Percentiles rank a stretch among this genome's conserved stretches.
Evolutionary conservation across 2,888 invertebrate species (phyloP).

Genomic region (Polydrusus tereticollis): DNA sequence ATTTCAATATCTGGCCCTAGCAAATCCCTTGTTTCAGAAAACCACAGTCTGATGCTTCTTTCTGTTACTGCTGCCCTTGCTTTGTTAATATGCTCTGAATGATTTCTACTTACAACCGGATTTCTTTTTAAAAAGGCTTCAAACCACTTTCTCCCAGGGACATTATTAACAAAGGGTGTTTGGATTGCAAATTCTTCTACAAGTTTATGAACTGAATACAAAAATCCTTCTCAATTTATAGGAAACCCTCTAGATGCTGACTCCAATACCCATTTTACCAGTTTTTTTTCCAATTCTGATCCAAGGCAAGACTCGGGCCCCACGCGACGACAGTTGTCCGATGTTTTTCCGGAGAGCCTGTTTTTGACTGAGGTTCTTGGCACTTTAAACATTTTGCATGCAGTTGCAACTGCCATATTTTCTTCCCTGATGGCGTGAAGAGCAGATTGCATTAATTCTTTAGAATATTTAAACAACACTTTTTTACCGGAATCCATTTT

Average conservation of each 20-base stretch:
- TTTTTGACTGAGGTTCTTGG: slow-evolving; percentile 17
- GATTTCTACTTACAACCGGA: background rate
- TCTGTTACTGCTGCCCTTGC: slow-evolving; percentile 5
- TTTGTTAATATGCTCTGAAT: slow-evolving; percentile 17
- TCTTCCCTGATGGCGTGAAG: slow-evolving; percentile 19
- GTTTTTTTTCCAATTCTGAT: slow-evolving; percentile 9
- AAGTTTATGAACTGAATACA: slow-evolving; percentile 11
- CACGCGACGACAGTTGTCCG: slow-evolving; percentile 13
- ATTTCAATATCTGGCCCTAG: slow-evolving; percentile 9
- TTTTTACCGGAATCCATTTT: no score
- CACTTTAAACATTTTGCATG: slow-evolving; percentile 12
- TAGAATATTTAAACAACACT: slow-evolving; percentile 5
- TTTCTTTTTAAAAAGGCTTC: background rate
- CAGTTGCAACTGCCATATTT: slow-evolving; percentile 18
- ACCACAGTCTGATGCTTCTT: slow-evolving; percentile 3
- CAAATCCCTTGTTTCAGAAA: background rate
- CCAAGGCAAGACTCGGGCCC: slow-evolving; percentile 10
- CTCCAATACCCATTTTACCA: slow-evolving; percentile 3
- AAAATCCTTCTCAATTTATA: background rate
- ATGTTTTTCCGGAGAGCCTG: slow-evolving; percentile 15
- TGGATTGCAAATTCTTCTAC: slow-evolving; percentile 4
- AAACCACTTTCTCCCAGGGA: slow-evolving; percentile 21
- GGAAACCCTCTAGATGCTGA: slow-evolving; percentile 9
- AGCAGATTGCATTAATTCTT: slow-evolving; percentile 17
- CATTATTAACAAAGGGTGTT: slow-evolving; percentile 12